Evolutionary conservation across 2,888 invertebrate genomes (phyloP), one percentile per base, ranked within the genome.

Genomic region (Theodoxus fluviatilis): DNA sequence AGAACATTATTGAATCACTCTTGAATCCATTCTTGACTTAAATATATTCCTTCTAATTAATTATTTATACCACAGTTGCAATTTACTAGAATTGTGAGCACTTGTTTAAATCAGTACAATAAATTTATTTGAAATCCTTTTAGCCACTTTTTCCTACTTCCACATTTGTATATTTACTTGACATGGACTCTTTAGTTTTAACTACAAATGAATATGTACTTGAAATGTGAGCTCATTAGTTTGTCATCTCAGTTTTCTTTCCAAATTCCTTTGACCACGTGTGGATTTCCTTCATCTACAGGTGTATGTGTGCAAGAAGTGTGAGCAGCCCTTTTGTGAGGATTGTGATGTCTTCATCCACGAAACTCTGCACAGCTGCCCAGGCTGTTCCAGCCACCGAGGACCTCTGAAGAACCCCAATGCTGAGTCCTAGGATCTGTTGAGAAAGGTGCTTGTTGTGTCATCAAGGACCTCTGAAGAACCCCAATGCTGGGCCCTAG

Each of bases 321-420:
- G 98, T 87, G 87, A 87, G 4, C 92, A 93, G 85, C 88, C 90
- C 71, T 98, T 94, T 88, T 99, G 99, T 86, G 90, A 94, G 81
- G 96, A 98, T 87, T 99, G 99, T 89, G 98, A 98, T 89, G 90
- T 94, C 79, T 94, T 96, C 85, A 92, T 98, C 49, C 95, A 98
- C 77, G 94, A 95, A 79, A 93, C 94, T 0, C 89, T 99, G 68
- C 98, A 99, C 87, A 94, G 94, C 49, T 99, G 99, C 87, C 98
- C 98, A 22, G 97, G 96, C 57, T 99, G 99, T 78, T 76, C 83
- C 65, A 79, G 81, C 70, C 79, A 79, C 52, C 71, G 82, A 52
- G 72, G 70, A 15, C 81, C n/a, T n/a, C n/a, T n/a, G n/a, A n/a
- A n/a, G n/a, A n/a, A n/a, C n/a, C n/a, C n/a, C n/a, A n/a, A n/a